phyloP scores from a whole-genome alignment of 2,113 vertebrate species.

The Scolopax mira region DNA sequence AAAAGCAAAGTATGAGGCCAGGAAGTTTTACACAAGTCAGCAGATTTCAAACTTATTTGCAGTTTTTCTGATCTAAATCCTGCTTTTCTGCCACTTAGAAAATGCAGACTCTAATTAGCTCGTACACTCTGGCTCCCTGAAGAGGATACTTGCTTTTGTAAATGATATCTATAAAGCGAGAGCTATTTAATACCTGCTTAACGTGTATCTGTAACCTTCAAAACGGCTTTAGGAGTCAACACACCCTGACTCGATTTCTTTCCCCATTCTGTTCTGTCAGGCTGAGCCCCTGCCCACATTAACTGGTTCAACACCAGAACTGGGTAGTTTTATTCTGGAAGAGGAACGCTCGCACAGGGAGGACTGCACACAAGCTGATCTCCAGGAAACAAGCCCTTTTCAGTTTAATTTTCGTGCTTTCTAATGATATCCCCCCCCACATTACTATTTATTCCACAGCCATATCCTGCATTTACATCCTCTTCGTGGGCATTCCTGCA shows the following conservation, averaged over 20 bases:
- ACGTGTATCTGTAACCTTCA: neutral
- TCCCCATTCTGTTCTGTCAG: neutral
- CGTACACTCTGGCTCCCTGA: neutral
- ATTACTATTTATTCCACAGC: neutral
- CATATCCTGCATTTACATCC: neutral
- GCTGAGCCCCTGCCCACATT: neutral
- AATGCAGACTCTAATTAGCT: conserved; percentile 23
- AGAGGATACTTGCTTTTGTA: neutral
- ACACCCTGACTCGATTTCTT: neutral
- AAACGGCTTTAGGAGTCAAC: neutral
- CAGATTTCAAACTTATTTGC: neutral
- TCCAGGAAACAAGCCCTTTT: neutral
- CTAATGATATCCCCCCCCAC: neutral
- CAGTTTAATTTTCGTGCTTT: neutral
- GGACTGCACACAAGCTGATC: rapidly evolving
- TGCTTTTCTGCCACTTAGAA: neutral
- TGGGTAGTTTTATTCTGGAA: neutral
- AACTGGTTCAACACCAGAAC: neutral
- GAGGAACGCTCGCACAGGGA: neutral
- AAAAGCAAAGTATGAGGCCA: neutral
- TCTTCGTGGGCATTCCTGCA: rapidly evolving
- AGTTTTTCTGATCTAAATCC: neutral
- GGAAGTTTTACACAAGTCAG: neutral
- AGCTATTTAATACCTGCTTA: conserved; percentile 41
- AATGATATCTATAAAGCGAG: conserved; percentile 10